These are phyloP conservation scores for Rhynchophorus ferrugineus DNA, from an alignment of 1,140 invertebrate genomes.

Conservation along the genomic window DNA sequence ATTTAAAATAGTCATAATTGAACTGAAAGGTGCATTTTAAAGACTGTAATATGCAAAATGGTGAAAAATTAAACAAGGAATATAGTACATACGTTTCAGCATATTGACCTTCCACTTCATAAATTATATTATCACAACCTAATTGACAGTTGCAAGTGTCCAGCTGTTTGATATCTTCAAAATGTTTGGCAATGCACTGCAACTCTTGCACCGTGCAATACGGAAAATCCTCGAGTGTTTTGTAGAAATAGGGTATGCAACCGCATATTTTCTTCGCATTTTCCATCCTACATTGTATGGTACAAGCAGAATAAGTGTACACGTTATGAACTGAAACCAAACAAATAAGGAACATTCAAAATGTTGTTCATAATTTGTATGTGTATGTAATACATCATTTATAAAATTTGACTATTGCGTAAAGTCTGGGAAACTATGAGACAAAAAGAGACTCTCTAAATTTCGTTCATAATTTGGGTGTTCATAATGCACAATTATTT, in stretches of 20 bases:
- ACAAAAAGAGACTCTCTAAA: too few relatives aligned
- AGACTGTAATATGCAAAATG: conserved; percentile 4
- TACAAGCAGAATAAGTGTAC: conserved; percentile 62
- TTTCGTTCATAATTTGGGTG: too few relatives aligned
- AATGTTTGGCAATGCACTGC: conserved; percentile 48
- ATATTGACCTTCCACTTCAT: conserved; percentile 62
- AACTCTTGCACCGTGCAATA: conserved; percentile 51
- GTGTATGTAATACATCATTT: too few relatives aligned
- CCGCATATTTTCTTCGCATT: conserved; percentile 50
- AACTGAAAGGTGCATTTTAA: too few relatives aligned
- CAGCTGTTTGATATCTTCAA: conserved; percentile 49
- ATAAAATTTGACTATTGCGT: too few relatives aligned
- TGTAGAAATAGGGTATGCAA: conserved; percentile 62
- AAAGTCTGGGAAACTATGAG: too few relatives aligned
- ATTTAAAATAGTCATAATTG: too few relatives aligned
- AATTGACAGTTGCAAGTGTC: conserved; percentile 57
- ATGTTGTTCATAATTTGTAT: too few relatives aligned
- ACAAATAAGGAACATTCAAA: background rate
- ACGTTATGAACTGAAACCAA: conserved; percentile 44
- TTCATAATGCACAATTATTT: too few relatives aligned
- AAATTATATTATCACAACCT: conserved; percentile 62
- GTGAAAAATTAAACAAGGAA: background rate
- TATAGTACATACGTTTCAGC: conserved; percentile 49
- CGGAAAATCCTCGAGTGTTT: conserved; percentile 42
- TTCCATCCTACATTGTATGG: conserved; percentile 60